Evolutionary conservation across 2,797 vertebrate species (phyloP).

Genomic region (Channa striata): DNA sequence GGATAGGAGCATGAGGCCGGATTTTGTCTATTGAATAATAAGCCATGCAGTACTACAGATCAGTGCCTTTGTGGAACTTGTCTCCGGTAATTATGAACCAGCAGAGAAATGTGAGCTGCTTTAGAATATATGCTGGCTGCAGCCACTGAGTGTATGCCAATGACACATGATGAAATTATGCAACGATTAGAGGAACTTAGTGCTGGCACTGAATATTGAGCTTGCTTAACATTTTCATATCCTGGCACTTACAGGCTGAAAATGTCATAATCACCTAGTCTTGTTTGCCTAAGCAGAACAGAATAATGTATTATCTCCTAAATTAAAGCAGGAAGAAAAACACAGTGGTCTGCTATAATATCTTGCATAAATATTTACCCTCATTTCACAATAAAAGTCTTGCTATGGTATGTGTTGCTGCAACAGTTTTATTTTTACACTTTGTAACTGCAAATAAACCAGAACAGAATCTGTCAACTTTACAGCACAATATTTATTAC

Average conservation of each 20-base stretch:
- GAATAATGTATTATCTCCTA: conserved; percentile 29
- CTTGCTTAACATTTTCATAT: conserved; percentile 74
- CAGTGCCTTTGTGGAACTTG: conserved; percentile 74
- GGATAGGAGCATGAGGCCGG: conserved; percentile 60
- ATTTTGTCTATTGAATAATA: conserved; percentile 83
- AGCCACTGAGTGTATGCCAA: conserved; percentile 52
- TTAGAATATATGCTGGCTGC: conserved; percentile 53
- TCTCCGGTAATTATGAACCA: conserved; percentile 75
- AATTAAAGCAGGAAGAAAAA: conserved; percentile 42
- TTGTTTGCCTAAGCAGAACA: conserved; percentile 48
- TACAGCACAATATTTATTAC: no score
- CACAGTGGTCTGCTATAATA: background rate
- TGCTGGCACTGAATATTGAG: conserved; percentile 33
- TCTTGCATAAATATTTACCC: background rate
- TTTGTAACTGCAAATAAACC: no score
- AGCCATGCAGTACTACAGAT: conserved; percentile 64
- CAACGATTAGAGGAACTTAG: conserved; percentile 70
- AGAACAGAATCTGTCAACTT: no score
- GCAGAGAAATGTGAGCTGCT: conserved; percentile 52
- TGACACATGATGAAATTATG: conserved; percentile 70
- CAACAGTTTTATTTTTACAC: no score
- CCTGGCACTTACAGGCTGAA: conserved; percentile 46
- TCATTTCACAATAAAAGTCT: background rate
- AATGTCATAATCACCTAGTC: conserved; percentile 59
- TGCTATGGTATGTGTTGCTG: background rate